Conservation (phyloP, 2,797 vertebrate species). For the Botia kubotai region DNA sequence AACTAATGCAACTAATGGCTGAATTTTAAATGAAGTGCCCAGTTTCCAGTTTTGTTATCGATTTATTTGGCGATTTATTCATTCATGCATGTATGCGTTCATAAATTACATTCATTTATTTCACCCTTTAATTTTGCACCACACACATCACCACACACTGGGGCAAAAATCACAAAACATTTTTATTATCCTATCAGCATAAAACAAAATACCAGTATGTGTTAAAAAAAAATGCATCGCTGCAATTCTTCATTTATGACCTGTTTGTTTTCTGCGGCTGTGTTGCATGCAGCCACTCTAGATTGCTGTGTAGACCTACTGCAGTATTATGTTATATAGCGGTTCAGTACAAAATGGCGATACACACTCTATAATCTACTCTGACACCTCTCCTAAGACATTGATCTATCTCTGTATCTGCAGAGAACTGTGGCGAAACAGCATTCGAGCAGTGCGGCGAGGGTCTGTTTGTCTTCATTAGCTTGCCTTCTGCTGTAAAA, state of each 20-base stretch:
- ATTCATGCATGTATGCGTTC: background rate
- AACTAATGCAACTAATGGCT: too few relatives aligned
- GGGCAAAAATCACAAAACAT: background rate
- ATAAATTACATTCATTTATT: background rate
- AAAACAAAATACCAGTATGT: background rate
- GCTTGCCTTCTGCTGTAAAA: constrained; percentile 34
- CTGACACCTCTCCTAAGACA: background rate
- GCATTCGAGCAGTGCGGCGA: constrained; percentile 84
- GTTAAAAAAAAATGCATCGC: background rate
- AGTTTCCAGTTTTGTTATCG: background rate
- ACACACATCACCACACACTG: background rate
- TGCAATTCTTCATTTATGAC: background rate
- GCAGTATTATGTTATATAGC: constrained; percentile 86
- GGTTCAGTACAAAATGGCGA: constrained; percentile 83
- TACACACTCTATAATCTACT: constrained; percentile 50
- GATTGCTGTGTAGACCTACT: constrained; percentile 79
- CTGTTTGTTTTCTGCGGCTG: constrained; percentile 71
- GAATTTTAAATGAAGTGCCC: constrained; percentile 60
- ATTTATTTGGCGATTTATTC: background rate
- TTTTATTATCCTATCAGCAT: background rate
- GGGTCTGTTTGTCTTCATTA: constrained; percentile 60
- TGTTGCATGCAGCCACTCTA: constrained; percentile 85
- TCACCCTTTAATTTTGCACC: too few relatives aligned
- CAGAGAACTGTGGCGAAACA: constrained; percentile 80
- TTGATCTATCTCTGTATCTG: constrained; percentile 20